Evolutionary conservation across 2,113 vertebrate genomes (phyloP), one percentile per base, ranked within the genome.

Genomic region (Brachyistius frenatus): DNA sequence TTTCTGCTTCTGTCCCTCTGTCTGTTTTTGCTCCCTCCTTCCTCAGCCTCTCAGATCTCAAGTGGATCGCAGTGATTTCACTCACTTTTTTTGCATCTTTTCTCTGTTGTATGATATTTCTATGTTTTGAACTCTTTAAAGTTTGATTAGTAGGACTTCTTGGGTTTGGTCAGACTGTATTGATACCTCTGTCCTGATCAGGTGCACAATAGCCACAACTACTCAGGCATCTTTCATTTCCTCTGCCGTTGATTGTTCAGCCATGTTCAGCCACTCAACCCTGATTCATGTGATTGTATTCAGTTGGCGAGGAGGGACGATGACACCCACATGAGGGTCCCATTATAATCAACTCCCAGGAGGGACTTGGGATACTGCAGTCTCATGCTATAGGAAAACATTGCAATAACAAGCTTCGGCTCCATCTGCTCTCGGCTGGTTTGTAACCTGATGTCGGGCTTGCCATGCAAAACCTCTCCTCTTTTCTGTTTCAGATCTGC

Each of bases 151-250:
- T 73, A 80, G 66, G 75, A 83, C 76, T 88, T 82, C 74, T 82
- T 50, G 64, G 65, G 16, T 89, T 89, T 73, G 76, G 81, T 81
- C 78, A 53, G 85, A 88, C 86, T 89, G 81, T 86, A 83, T 68
- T 66, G 66, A 86, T 89, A 88, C 91, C 90, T 90, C 91, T 86
- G 89, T 88, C 89, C 80, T 66, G 81, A 90, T 91, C 84, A 90
- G 90, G 88, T 90, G 86, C 85, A 89, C 82, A 87, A 85, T 76
- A 89, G 83, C 89, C 85, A 88, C 84, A 87, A 88, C 88, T 89
- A 88, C 93, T 93, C 91, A 92, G 93, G 92, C 91, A 82, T 92
- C 86, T 82, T 83, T 90, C 58, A 83, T 86, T 88, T 84, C 81
- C 86, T 91, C 83, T 85, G 88, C 89, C 84, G 84, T 82, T 86